Base-by-base conservation (phyloP, 2,113 vertebrate species). In the Xiphophorus maculatus region DNA sequence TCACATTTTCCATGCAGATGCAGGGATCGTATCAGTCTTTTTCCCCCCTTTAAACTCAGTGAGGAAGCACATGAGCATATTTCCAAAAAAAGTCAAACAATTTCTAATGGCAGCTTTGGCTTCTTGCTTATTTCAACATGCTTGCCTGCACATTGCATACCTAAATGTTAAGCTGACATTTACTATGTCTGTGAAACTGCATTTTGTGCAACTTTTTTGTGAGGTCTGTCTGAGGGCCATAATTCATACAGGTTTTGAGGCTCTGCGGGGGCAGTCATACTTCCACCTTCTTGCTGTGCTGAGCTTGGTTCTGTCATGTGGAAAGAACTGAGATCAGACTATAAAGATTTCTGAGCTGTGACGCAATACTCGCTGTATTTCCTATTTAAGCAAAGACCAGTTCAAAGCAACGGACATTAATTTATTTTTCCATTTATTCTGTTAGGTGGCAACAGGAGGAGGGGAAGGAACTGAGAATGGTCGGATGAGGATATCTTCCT, bases 381-480 rank as follows among this genome's bases (percentile, higher is more conserved):
- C 66, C 61, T 35, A 63, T 27, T 66, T 19, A 51, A 5, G 72
- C 19, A 32, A 29, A 60, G 33, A 78, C 37, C 1, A 8, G 61
- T 64, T 77, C 29, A 60, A 35, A 1, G 1, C 73, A n/a, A 51
- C 33, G 66, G 42, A 63, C 61, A 14, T 64, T 25, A 74, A 62
- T 58, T 67, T 62, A 37, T 80, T 68, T 7, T 60, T 77, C 25
- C 63, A 27, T 78, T 25, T 42, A 29, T 80, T 80, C 79, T 48
- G 61, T 15, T 69, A 93, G 92, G 33, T 68, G 88, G 84, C 14
- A n/a, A 3, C 75, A 87, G 83, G 73, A 90, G 81, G 72, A 89
- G 82, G 44, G 82, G 60, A 77, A 87, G 87, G n/a, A 28, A 76
- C 63, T 90, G 64, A 89, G 68, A 66, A 22, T 15, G 61, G 61